A percentile compares a stretch with the other conserved stretches of the same genome.
phyloP scores from a whole-genome alignment of 1,140 invertebrate genomes.

The Drosophila navojoa region DNA sequence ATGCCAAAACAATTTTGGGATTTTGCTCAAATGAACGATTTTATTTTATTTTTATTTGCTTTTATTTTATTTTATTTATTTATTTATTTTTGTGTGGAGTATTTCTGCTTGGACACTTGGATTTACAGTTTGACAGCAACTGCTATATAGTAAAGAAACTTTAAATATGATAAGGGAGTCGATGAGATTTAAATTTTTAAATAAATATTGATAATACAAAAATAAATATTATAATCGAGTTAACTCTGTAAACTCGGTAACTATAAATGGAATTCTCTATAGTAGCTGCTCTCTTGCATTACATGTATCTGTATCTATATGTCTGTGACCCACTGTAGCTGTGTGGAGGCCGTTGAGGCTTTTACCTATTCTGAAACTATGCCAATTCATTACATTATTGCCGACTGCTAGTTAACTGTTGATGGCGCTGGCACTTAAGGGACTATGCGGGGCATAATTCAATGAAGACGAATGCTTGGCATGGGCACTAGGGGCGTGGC shows the following conservation, averaged over 20 bases:
- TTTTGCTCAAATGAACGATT: constrained; percentile 53
- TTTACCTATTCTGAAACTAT: constrained; percentile 21
- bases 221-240: too few species aligned
- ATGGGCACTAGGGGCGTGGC: constrained; percentile 49
- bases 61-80: constrained; percentile 50
- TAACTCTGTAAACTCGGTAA: too few species aligned
- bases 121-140: neutral
- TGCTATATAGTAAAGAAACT: neutral
- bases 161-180: neutral
- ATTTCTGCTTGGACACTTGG: constrained; percentile 36
- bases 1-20: constrained; percentile 67
- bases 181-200: neutral
- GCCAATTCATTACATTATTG: constrained; percentile 49
- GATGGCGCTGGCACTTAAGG: constrained; percentile 35
- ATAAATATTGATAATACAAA: neutral
- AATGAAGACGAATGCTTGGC: constrained; percentile 66
- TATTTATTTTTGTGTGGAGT: constrained; percentile 34
- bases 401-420: constrained; percentile 22
- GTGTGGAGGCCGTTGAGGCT: neutral
- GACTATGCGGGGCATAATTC: constrained; percentile 61
- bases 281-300: neutral
- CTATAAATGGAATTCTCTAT: neutral
- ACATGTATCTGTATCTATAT: too few species aligned
- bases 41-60: constrained; percentile 54
- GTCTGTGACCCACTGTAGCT: constrained; percentile 8